These are phyloP conservation scores for Pantherophis alleghaniensis DNA, from an alignment of 2,797 vertebrate genomes.

Conservation along the genomic window DNA sequence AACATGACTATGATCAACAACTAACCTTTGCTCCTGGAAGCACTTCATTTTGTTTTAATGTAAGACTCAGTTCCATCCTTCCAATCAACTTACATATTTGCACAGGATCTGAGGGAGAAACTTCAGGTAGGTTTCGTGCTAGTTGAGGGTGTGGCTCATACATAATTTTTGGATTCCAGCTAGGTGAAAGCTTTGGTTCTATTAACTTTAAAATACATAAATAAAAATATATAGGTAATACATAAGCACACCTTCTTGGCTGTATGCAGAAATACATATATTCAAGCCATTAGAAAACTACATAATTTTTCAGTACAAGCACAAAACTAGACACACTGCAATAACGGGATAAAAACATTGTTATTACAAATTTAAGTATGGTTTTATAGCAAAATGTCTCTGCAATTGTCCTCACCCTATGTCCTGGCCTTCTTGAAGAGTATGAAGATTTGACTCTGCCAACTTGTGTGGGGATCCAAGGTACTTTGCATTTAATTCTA, in stretches of 20 bases:
- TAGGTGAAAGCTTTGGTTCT: conserved; percentile 96
- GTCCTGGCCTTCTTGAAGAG: neutral
- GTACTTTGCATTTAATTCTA: neutral
- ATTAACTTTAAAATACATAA: conserved; percentile 79
- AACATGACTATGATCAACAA: neutral
- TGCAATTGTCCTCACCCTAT: neutral
- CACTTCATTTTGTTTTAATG: conserved; percentile 92
- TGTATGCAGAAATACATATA: neutral
- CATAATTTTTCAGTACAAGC: neutral
- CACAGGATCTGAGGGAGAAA: conserved; percentile 86
- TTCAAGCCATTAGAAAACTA: neutral
- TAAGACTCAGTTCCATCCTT: conserved; percentile 88
- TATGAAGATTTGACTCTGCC: neutral
- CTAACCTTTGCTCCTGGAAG: conserved; percentile 96
- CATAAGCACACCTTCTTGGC: neutral
- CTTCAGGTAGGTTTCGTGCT: conserved; percentile 84
- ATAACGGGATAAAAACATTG: neutral
- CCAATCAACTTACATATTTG: conserved; percentile 89
- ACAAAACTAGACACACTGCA: neutral
- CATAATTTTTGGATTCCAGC: conserved; percentile 97
- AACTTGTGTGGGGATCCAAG: neutral
- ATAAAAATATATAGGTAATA: conserved; percentile 16
- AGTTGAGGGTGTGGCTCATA: conserved; percentile 97
- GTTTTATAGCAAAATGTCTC: neutral
- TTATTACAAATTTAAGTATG: neutral